These are phyloP conservation scores for Rhagonycha fulva DNA, from an alignment of 2,888 invertebrate species.

Conservation along the genomic window DNA sequence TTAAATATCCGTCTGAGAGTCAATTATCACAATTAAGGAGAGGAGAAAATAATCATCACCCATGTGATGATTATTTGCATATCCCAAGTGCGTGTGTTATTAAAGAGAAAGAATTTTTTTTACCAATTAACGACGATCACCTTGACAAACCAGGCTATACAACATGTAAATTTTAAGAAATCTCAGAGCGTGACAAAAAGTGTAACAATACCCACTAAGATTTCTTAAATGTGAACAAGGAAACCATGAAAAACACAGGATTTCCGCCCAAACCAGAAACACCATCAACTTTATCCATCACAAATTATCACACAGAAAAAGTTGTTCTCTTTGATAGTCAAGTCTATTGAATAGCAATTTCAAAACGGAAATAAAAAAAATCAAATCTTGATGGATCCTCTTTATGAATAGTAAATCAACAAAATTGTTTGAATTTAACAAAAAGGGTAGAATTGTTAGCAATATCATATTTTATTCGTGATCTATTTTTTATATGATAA, in stretches of 20 bases:
- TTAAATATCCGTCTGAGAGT: not conserved
- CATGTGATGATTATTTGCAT: not conserved
- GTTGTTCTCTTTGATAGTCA: not conserved
- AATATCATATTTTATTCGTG: not conserved
- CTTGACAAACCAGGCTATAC: not conserved
- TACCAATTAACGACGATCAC: not conserved
- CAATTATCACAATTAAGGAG: not conserved
- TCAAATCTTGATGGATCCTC: not conserved
- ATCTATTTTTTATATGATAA: not conserved
- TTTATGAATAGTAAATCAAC: not conserved
- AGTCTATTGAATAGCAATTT: not conserved
- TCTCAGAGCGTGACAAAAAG: slow-evolving; percentile 16
- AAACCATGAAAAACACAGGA: slow-evolving; percentile 24
- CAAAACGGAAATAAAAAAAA: not conserved
- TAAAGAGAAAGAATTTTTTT: not conserved
- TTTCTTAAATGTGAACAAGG: slow-evolving; percentile 21
- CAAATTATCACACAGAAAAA: not conserved
- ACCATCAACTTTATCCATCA: slow-evolving; percentile 6
- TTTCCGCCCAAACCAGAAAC: slow-evolving; percentile 25
- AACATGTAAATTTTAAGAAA: not conserved
- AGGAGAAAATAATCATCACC: not conserved
- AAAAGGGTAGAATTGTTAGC: not conserved
- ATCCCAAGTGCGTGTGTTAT: not conserved
- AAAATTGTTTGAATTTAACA: not conserved
- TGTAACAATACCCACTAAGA: slow-evolving; percentile 13